Conservation (phyloP, 1,140 invertebrate genomes). For the Oncopodura yosiiana region DNA sequence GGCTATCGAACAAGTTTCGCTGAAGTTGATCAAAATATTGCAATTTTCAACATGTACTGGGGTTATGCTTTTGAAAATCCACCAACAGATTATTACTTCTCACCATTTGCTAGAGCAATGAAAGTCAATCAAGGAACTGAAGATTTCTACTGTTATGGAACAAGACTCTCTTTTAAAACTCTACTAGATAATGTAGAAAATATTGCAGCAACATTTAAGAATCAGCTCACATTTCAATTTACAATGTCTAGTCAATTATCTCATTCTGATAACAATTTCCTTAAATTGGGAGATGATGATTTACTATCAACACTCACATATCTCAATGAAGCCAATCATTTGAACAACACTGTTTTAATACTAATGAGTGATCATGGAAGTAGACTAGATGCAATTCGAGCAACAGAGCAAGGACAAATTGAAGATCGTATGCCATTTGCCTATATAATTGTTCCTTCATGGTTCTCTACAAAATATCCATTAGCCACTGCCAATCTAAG, state of each 20-base stretch:
- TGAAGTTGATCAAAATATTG: slow-evolving; percentile 40
- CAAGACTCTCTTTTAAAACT: not conserved
- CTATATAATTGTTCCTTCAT: slow-evolving; percentile 64
- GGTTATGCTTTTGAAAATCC: slow-evolving; percentile 38
- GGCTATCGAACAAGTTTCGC: slow-evolving; percentile 38
- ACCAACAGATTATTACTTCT: slow-evolving; percentile 41
- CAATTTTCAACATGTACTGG: slow-evolving; percentile 38
- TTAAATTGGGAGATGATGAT: not conserved
- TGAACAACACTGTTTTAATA: slow-evolving; percentile 53
- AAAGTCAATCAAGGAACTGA: not conserved
- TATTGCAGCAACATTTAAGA: not conserved
- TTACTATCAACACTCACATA: slow-evolving; percentile 30
- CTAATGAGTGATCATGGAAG: slow-evolving; percentile 90
- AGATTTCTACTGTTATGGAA: not conserved
- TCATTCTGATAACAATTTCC: not conserved
- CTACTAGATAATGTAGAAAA: slow-evolving; percentile 3
- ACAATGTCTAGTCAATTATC: not conserved
- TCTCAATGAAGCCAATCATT: slow-evolving; percentile 33
- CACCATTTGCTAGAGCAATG: slow-evolving; percentile 21
- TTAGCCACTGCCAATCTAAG: slow-evolving; percentile 54
- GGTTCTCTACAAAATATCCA: slow-evolving; percentile 55
- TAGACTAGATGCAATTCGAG: slow-evolving; percentile 66
- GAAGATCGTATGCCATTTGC: slow-evolving; percentile 83
- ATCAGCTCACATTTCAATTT: not conserved
- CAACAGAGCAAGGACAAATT: slow-evolving; percentile 70